Base-by-base conservation (phyloP, 2,888 invertebrate genomes). In the Ophion ellenae region DNA sequence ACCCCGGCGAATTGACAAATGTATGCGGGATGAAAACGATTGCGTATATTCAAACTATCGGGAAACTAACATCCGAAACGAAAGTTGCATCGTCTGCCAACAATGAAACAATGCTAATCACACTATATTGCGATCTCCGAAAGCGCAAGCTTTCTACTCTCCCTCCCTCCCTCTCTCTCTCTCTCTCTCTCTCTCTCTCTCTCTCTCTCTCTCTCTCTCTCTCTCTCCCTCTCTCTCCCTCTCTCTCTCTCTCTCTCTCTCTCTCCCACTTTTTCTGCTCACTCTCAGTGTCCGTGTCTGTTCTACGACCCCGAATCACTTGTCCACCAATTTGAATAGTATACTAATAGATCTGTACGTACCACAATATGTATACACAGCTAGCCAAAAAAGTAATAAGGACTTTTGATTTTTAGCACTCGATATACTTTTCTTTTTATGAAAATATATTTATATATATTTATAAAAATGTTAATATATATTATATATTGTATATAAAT, bases 41-140 rank as follows among this genome's bases (percentile, higher is more conserved):
- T 87, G 83, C 75, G 71, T 85, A 82, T 83, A 47, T 47, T 83
- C 83, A 85, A 82, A 84, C 84, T 81, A 84, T 84, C 81, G 89
- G 81, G 86, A 87, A 90, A 89, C 86, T 86, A 86, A 75, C 87
- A 84, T 84, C 81, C 88, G 86, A 89, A 89, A 88, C 84, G 87
- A 87, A 87, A 87, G 83, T 86, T 85, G 64, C 77, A 47, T 47
- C 73, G 81, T 84, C 61, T 59, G 63, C 59, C 74, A 87, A 81
- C 84, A 79, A 84, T 84, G 81, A 84, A 87, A 81, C 78, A 87
- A 87, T 86, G 77, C 87, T 87, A 86, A 79, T 86, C 81, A 80
- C 81, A 79, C 83, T 87, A 79, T 86, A 81, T 75, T 47, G 47
- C 86, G 81, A 78, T 86, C 84, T 83, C 78, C 47, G 82, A 61